Evolutionary conservation across 1,140 invertebrate species (phyloP), one percentile per base, ranked within the genome.

Genomic region (Leguminivora glycinivorella): DNA sequence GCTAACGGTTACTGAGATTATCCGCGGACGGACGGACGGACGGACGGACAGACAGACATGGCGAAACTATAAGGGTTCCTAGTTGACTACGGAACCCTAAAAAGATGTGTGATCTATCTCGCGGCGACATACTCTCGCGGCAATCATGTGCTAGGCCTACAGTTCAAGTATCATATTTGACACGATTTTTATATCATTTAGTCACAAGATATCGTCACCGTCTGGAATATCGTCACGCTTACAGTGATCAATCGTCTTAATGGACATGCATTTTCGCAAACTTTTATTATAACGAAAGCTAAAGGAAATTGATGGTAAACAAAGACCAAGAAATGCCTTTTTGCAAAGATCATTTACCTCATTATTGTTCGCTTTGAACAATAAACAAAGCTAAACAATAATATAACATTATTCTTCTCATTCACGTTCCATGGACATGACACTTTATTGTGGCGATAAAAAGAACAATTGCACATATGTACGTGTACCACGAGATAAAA

Each of bases 331-430:
- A n/a, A 17, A 10, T n/a, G 17, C 7, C 25, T 58, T 25, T 29
- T 29, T 26, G 26, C 58, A 31, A 7, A 63, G 17, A 63, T 14
- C 58, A 63, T 63, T 63, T 31, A 63, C 25, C 58, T 63, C 19
- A 52, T 52, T 63, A 63, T 63, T 63, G 58, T 63, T 63, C 58
- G 29, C 26, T 29, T 63, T 63, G 25, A 63, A 63, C 58, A 63
- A 52, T 52, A 52, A 22, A 52, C 47, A 47, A 6, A 19, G 47
- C 47, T 52, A 52, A 52, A 52, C 19, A 52, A 52, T 52, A 52
- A 22, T 22, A 6, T 52, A 34, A 29, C 26, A 29, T 29, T 29
- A 17, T 63, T 63, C 25, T 63, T 63, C 6, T 6, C 58, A 63
- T 63, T 63, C 25, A 63, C 25, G 26, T 34, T 31, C 58, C 26